Base-by-base conservation (phyloP, 2,888 invertebrate genomes). In the Stegana nigrithorax region DNA sequence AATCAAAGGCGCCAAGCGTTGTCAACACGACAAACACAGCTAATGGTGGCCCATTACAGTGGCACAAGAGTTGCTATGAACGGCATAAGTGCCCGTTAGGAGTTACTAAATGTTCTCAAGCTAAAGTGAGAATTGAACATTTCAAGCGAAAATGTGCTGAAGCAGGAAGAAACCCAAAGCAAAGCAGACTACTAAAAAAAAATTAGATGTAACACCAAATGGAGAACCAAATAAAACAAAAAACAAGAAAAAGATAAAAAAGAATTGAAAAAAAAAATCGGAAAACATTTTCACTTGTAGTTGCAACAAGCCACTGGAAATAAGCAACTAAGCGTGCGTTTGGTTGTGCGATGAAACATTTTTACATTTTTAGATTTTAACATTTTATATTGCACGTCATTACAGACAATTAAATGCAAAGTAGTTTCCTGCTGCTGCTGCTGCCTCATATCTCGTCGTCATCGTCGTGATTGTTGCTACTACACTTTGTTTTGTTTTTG, bases 371-470 rank as follows among this genome's bases (percentile, higher is more conserved):
- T 74, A 77, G 77, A 77, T 81, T 83, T 83, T 81, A 79, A 82
- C 83, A 83, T 83, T 84, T 84, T 83, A 82, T 82, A 83, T 83
- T 84, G 84, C 83, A 84, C 84, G 83, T 84, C 85, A 85, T 85
- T 85, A 85, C 84, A 84, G 82, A 84, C 84, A 85, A 85, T 85
- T 85, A 85, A 85, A 85, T 85, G 84, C 84, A 85, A 85, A 85
- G 81, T 82, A 85, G 84, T 85, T 85, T 85, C 84, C 85, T 84
- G 85, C 82, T 81, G 78, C 81, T 73, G 73, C 67, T 73, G 70
- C 58, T 59, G 39, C 56, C 45, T 14, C 51, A 27, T 2, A 27
- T 32, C 8, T 47, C 25, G 32, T 27, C 44, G 57, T n/a, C 12
- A 29, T 32, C 50, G 19, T 29, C 36, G n/a, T 47, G n/a, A 29